A percentile compares a stretch with the other conserved stretches of the same genome.
phyloP scores from a whole-genome alignment of 2,888 invertebrate genomes.

The Patella depressa region DNA sequence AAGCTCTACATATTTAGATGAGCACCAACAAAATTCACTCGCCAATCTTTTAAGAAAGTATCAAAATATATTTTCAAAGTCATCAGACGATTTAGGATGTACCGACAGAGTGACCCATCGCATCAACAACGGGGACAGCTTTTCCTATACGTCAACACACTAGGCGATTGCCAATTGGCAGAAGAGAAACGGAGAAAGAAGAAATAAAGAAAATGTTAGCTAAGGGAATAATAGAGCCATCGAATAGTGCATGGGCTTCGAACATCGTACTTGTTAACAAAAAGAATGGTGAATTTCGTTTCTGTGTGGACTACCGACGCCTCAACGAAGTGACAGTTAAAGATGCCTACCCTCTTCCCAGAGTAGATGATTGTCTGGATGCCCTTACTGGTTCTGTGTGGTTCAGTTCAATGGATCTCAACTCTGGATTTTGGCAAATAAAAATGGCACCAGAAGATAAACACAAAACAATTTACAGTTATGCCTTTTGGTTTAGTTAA shows the following conservation, averaged over 20 bases:
- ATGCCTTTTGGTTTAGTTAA: background rate
- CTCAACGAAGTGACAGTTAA: background rate
- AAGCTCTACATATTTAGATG: too few relatives aligned
- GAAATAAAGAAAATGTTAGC: background rate
- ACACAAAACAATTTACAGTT: background rate
- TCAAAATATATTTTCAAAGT: too few relatives aligned
- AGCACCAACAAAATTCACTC: too few relatives aligned
- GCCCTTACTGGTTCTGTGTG: background rate
- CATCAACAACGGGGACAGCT: too few relatives aligned
- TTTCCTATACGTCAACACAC: too few relatives aligned
- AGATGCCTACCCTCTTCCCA: background rate
- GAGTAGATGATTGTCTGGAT: background rate
- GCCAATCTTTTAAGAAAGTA: too few relatives aligned
- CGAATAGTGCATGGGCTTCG: background rate
- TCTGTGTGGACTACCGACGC: background rate
- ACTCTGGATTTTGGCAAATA: background rate
- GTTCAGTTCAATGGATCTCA: background rate
- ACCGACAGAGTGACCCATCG: too few relatives aligned
- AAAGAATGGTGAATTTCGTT: background rate
- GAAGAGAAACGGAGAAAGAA: too few relatives aligned
- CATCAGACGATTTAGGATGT: too few relatives aligned
- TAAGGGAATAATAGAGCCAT: background rate
- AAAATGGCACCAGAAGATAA: slow-evolving; percentile 1
- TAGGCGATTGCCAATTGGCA: too few relatives aligned
- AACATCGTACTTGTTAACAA: background rate